Evolutionary conservation across 2,113 vertebrate species (phyloP), one percentile per base, ranked within the genome.

Genomic region (Dascyllus trimaculatus): DNA sequence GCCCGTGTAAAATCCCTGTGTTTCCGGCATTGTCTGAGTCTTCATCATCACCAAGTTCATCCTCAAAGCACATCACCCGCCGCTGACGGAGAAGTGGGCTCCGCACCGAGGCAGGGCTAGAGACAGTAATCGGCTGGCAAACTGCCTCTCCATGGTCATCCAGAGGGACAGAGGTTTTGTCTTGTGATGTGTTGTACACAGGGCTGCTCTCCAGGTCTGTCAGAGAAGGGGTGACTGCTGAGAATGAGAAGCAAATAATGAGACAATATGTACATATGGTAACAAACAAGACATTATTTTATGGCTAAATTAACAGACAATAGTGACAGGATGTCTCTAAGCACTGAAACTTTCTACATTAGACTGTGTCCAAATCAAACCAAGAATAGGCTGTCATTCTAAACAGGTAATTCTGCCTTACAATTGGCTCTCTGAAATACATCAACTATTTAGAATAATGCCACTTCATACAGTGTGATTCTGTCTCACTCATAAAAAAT

Each of bases 21-120:
- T 81, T 90, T 19, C 91, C 78, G 4, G 85, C 58, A 0, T 17
- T 78, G 63, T 6, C 66, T 13, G 19, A 88, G 78, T 89, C 78
- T 11, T 95, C 96, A 0, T 97, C 95, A 0, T 97, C 96, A 51
- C 88, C 94, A 0, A 94, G 92, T 0, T 95, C 85, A 1, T 96
- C 92, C 1, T 98, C 95, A 0, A 94, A 96, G 91, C 96, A 96
- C 65, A 94, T 90, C 24, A 98, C 92, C 19, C 87, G 93, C 0
- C 93, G 91, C 90, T 99, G 98, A 1, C 95, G 94, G 40, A 96
- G 94, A 14, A 98, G 96, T 1, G 97, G 97, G 83, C 96, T 97
- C 60, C 95, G 95, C 13, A 91, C 63, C 9, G 87, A 94, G 62
- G 94, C 90, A 1, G 96, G 95, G 83, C 95, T 97, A 17, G 94